Evolutionary conservation across 2,888 invertebrate species (phyloP).

Genomic region (Sthenelais limicola): DNA sequence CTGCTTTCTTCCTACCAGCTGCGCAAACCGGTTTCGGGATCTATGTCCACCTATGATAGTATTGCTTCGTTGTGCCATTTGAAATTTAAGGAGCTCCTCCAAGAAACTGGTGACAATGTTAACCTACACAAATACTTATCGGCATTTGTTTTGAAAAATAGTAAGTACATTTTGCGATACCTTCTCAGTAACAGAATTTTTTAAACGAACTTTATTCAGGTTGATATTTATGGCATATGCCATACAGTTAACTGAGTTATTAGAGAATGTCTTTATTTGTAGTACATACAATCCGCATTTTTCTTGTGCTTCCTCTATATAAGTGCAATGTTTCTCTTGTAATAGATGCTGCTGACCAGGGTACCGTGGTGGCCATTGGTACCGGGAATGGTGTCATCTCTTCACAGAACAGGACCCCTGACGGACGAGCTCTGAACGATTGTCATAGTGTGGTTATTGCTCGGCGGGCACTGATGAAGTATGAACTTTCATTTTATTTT

Average conservation of each 20-base stretch:
- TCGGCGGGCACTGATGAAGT: conserved; percentile 65
- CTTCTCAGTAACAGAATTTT: too few relatives aligned
- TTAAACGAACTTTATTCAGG: too few relatives aligned
- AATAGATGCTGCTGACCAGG: conserved; percentile 53
- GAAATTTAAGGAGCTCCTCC: conserved; percentile 59
- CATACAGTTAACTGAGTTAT: too few relatives aligned
- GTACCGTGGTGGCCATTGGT: conserved; percentile 70
- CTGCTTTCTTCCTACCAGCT: too few relatives aligned
- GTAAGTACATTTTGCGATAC: too few relatives aligned
- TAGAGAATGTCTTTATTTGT: too few relatives aligned
- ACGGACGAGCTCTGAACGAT: conserved; percentile 68
- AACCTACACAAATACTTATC: conserved; percentile 65
- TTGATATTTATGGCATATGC: too few relatives aligned
- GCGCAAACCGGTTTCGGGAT: too few relatives aligned
- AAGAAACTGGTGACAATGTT: conserved; percentile 53
- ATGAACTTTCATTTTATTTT: too few relatives aligned
- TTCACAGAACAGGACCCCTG: conserved; percentile 55
- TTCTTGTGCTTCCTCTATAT: too few relatives aligned
- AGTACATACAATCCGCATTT: too few relatives aligned
- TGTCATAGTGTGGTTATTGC: conserved; percentile 66
- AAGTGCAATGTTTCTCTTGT: background rate
- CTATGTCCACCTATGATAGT: conserved; percentile 51
- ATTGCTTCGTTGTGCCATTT: conserved; percentile 64
- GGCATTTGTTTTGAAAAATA: conserved; percentile 68
- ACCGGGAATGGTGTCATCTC: conserved; percentile 64